phyloP scores from a whole-genome alignment of 2,888 invertebrate genomes.

The Synanthedon tipuliformis region DNA sequence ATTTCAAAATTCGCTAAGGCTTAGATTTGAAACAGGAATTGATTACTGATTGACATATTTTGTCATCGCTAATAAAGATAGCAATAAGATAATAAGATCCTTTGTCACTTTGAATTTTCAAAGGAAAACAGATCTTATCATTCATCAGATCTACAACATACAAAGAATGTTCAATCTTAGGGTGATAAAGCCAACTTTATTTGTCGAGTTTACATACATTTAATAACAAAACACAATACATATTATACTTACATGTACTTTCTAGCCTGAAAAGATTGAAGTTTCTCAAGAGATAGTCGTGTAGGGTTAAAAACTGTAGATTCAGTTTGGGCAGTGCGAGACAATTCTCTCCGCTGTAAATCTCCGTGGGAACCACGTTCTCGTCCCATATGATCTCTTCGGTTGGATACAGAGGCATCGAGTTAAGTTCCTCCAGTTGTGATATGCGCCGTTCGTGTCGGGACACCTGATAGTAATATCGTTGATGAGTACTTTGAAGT shows the following conservation, averaged over 20 bases:
- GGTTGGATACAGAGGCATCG: conserved; percentile 98
- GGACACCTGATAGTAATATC: conserved; percentile 75
- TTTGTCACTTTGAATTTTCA: no score
- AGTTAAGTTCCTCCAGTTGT: conserved; percentile 93
- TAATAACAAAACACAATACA: not conserved
- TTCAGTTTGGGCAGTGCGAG: conserved; percentile 97
- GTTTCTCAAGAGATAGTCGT: conserved; percentile 96
- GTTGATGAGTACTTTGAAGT: not conserved
- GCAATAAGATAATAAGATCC: no score
- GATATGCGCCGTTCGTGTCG: conserved; percentile 90
- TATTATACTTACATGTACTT: conserved; percentile 94
- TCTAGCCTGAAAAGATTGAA: conserved; percentile 97
- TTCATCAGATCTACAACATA: no score
- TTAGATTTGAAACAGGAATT: no score
- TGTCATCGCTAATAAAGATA: no score
- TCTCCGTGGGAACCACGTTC: conserved; percentile 97
- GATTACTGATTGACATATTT: no score
- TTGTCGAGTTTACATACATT: no score
- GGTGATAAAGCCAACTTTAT: no score
- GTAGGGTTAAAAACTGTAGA: conserved; percentile 96
- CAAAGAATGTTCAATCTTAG: no score
- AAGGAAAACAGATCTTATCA: no score
- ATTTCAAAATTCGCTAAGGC: no score
- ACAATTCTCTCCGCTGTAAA: conserved; percentile 95
- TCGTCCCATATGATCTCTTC: conserved; percentile 99